Evolutionary conservation across 1,140 invertebrate species (phyloP).

Genomic region (Alviniconcha marisindica): DNA sequence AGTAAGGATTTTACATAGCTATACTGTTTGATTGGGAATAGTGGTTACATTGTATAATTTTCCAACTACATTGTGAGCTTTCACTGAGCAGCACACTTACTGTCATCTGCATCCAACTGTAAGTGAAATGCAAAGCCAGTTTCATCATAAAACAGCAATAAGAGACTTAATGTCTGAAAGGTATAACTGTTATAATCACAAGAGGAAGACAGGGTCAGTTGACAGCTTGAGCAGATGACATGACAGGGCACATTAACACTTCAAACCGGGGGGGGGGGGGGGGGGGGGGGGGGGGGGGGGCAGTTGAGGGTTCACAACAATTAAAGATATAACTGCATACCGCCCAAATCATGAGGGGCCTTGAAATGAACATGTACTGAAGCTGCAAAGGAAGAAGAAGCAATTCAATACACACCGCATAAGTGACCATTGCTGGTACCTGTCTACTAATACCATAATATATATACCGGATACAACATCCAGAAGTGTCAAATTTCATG

Average conservation of each 20-base stretch:
- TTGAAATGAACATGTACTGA: slow-evolving; percentile 23
- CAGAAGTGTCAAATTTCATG: no score
- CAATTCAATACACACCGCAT: no score
- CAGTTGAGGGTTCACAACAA: neutral
- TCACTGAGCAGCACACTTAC: slow-evolving; percentile 29
- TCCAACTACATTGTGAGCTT: no score
- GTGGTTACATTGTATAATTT: no score
- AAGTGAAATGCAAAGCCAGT: slow-evolving; percentile 21
- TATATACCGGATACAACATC: no score
- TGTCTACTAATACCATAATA: no score
- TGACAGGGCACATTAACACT: neutral
- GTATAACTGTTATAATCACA: no score
- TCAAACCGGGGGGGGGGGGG: no score
- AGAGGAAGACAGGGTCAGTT: neutral
- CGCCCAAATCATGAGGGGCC: neutral
- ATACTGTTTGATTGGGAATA: no score
- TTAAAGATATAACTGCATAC: slow-evolving; percentile 24
- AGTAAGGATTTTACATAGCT: no score
- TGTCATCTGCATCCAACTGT: slow-evolving; percentile 24
- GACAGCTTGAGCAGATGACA: neutral
- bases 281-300: no score
- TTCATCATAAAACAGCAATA: neutral
- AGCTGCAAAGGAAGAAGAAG: neutral
- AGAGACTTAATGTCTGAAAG: neutral
- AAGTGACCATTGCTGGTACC: no score